A percentile compares a stretch with the other conserved stretches of the same genome.
phyloP scores from a whole-genome alignment of 2,113 vertebrate species.

The Meles meles region DNA sequence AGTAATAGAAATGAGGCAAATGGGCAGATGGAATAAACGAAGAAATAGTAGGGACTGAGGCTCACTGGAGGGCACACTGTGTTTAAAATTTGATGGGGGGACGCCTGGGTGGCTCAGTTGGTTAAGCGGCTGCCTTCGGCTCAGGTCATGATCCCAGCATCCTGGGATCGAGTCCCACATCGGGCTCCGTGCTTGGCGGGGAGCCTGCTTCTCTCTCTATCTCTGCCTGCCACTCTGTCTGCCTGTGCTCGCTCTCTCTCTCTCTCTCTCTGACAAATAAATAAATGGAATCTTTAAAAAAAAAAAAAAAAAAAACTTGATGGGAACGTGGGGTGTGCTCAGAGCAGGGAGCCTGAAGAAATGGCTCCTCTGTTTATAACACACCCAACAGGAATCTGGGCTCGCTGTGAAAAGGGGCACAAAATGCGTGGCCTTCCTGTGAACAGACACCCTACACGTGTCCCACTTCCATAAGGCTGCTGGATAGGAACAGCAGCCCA shows the following conservation, averaged over 20 bases:
- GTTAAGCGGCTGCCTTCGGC: too few relatives aligned
- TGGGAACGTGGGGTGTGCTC: conserved; percentile 80
- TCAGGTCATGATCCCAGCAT: too few relatives aligned
- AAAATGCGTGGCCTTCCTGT: background rate
- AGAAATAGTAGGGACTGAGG: background rate
- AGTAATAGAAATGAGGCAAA: background rate
- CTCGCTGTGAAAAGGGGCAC: background rate
- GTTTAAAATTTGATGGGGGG: background rate
- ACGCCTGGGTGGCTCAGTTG: too few relatives aligned
- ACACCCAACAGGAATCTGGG: conserved; percentile 80
- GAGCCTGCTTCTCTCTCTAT: too few relatives aligned
- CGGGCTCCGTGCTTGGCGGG: too few relatives aligned
- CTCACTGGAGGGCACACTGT: background rate
- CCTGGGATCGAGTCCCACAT: too few relatives aligned
- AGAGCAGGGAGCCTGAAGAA: conserved; percentile 84
- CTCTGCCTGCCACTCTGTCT: too few relatives aligned
- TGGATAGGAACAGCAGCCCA: background rate
- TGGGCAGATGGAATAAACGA: background rate
- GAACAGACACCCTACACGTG: background rate
- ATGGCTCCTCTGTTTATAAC: conserved; percentile 85
- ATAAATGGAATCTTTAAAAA: too few relatives aligned
- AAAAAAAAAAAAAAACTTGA: too few relatives aligned
- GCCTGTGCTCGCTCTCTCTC: too few relatives aligned
- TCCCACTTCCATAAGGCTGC: background rate
- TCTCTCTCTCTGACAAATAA: too few relatives aligned